These are phyloP conservation scores for Leptinotarsa juncta DNA, from an alignment of 2,888 invertebrate species.

Conservation along the genomic window DNA sequence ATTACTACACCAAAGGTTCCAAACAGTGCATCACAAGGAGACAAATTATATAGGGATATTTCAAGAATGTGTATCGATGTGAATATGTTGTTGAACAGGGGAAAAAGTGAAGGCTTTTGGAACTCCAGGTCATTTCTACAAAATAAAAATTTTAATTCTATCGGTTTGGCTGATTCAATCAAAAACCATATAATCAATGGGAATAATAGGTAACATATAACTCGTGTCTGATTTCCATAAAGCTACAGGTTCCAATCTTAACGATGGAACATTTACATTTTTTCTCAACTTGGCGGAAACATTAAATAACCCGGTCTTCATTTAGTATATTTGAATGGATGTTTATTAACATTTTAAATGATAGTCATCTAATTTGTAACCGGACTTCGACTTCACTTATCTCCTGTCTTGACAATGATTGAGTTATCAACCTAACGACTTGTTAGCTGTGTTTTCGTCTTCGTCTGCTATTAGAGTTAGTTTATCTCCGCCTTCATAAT, in stretches of 20 bases:
- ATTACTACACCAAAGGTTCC: no score
- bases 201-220: neutral
- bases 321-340: neutral
- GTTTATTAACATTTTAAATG: neutral
- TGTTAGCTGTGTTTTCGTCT: neutral
- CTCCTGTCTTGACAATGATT: neutral
- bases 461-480: neutral
- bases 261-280: constrained; percentile 6
- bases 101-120: no score
- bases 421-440: neutral
- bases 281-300: neutral
- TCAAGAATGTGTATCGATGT: no score
- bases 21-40: no score
- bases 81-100: no score
- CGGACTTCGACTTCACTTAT: neutral
- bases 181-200: no score
- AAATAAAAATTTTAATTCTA: no score
- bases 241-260: constrained; percentile 5
- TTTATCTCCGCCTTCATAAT: neutral
- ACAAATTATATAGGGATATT: no score
- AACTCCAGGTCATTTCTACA: no score
- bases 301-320: neutral
- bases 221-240: neutral
- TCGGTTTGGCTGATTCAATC: no score
- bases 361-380: neutral